Evolutionary conservation across 2,888 invertebrate species (phyloP), one percentile per base, ranked within the genome.

Genomic region (Cristatella mucedo): DNA sequence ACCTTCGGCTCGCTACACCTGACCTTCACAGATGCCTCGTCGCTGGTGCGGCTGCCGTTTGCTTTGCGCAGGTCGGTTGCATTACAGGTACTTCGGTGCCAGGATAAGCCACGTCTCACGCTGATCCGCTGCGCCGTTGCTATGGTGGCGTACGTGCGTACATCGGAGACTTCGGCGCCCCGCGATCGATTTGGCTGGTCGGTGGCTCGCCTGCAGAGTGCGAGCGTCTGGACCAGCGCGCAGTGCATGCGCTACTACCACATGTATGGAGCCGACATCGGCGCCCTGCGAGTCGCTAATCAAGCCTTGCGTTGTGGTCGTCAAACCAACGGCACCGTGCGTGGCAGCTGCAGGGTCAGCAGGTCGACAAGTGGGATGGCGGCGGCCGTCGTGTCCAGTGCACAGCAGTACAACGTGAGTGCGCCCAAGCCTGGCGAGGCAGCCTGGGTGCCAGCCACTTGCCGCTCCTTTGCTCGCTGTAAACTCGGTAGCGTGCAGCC

Each of bases 211-310:
- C 22, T 42, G 4, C 22, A 37, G 24, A 41, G 41, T 38, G 26
- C 43, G 6, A 26, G 19, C 1, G 36, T 41, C n/a, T n/a, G n/a
- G 21, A 13, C n/a, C 38, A 15, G 21, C 9, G 18, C 31, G 16
- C 22, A 26, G 3, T 45, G 45, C 31, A 30, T 46, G 21, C 21
- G 24, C 29, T 60, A 52, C 50, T 60, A 57, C 46, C 53, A 50
- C 46, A 59, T 60, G 57, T 41, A 52, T 24, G 60, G 60, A 1
- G 16, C 33, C 1, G 33, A 47, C n/a, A 52, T 55, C 29, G 57
- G 56, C 9, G 47, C 48, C 4, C 47, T 61, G 11, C 52, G 33
- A 19, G 30, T 46, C 16, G 53, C n/a, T 49, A 33, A 48, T 44
- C 2, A 24, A 38, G 30, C 29, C 19, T 5, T n/a, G n/a, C n/a